Evolutionary conservation across 2,113 vertebrate species (phyloP).

Genomic region (Amblyopsis rosae): DNA sequence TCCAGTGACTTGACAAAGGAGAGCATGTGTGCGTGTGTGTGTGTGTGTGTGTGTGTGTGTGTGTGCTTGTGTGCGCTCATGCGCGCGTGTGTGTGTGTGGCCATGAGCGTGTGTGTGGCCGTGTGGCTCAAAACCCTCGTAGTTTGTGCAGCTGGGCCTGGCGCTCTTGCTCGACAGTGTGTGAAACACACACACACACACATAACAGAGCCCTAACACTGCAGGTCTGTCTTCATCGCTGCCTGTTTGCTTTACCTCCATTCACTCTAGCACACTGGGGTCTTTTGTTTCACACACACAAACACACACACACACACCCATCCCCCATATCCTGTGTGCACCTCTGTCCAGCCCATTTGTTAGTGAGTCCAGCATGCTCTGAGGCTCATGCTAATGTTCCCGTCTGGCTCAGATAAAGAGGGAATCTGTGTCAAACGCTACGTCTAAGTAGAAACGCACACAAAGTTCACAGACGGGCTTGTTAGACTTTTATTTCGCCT

Average conservation of each 20-base stretch:
- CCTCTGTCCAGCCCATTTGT: constrained; percentile 32
- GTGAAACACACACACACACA: constrained; percentile 59
- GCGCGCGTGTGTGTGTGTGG: neutral
- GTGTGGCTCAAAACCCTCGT: constrained; percentile 10
- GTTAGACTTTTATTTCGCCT: constrained; percentile 9
- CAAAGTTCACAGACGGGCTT: neutral
- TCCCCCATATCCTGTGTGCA: constrained; percentile 46
- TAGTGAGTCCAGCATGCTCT: constrained; percentile 29
- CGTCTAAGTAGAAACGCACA: too few species aligned
- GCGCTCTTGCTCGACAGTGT: neutral
- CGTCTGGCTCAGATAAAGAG: constrained; percentile 10
- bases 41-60: constrained; percentile 12
- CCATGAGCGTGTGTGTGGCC: neutral
- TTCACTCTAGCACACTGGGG: constrained; percentile 84
- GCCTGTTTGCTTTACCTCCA: constrained; percentile 92
- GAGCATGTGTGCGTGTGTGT: constrained; percentile 10
- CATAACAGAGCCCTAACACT: constrained; percentile 70
- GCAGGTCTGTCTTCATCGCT: constrained; percentile 83
- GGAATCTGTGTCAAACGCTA: neutral
- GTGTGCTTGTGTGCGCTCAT: neutral
- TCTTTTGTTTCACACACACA: constrained; percentile 76
- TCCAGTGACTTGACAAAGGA: neutral
- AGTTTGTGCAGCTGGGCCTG: too few species aligned
- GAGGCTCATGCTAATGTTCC: neutral
- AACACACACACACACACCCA: constrained; percentile 39